Evolutionary conservation across 2,113 vertebrate genomes (phyloP).

Genomic region (Balaeniceps rex): DNA sequence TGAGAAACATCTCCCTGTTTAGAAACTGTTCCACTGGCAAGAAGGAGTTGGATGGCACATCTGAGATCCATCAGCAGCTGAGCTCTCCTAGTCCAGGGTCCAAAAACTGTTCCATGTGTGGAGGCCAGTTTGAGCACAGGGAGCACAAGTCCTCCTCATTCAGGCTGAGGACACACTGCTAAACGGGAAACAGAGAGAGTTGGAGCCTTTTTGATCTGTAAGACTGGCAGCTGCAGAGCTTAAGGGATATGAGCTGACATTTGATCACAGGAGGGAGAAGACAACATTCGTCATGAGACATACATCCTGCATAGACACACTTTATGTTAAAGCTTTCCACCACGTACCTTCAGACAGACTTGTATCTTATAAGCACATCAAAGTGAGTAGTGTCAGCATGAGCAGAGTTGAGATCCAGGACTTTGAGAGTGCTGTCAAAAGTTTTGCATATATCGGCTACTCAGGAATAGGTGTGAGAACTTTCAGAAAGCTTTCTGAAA

Average conservation of each 20-base stretch:
- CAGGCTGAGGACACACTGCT: neutral
- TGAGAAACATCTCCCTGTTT: neutral
- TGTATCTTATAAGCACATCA: neutral
- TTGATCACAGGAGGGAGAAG: neutral
- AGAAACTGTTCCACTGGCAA: neutral
- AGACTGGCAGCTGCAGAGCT: neutral
- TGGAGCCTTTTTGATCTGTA: neutral
- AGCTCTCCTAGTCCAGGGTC: neutral
- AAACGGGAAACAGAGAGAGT: neutral
- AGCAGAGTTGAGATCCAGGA: neutral
- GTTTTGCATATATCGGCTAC: neutral
- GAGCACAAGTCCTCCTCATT: neutral
- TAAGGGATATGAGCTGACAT: neutral
- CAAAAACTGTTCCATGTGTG: neutral
- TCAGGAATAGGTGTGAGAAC: neutral
- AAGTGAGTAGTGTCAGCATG: neutral
- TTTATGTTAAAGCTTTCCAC: neutral
- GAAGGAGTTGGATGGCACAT: neutral
- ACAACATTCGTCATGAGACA: neutral
- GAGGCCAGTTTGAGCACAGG: neutral
- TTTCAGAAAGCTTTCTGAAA: neutral
- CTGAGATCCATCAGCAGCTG: neutral
- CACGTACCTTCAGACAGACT: neutral
- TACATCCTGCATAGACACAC: neutral
- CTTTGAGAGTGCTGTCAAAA: neutral